Evolutionary conservation across 2,888 invertebrate species (phyloP), one percentile per base, ranked within the genome.

Genomic region (Nymphalis urticae): DNA sequence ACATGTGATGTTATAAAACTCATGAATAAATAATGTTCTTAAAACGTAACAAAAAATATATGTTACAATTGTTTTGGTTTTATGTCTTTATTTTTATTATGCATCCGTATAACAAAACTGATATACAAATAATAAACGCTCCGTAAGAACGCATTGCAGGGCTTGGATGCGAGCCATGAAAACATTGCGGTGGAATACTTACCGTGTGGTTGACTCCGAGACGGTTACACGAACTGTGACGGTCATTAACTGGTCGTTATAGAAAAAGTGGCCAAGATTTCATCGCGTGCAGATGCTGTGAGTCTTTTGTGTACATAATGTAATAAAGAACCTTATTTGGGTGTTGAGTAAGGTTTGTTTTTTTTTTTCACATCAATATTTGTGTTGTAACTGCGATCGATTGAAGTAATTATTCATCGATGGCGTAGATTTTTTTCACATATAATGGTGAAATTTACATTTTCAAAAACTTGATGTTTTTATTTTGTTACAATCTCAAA

Each of bases 171-270:
- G 58, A 68, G 68, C 68, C 70, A 72, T 70, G 48, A 53, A 67
- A 67, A 61, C 61, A 53, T 64, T 72, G 68, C 66, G 66, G 64
- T 72, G 51, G 63, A 68, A 64, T 66, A 68, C 64, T 67, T 56
- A 58, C 68, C 70, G 64, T 64, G 71, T 72, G 71, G 67, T 71
- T 60, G 60, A 56, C 56, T 54, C 68, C 53, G 61, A 61, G 64
- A 62, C 67, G 64, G 66, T 69, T 65, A 66, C 68, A 70, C 67
- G 67, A 69, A 69, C 69, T 72, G 69, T 71, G 69, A 74, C 70
- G 70, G 66, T 69, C 69, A 71, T 74, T 72, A 72, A 71, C 70
- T 72, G 72, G 64, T 64, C 54, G 67, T 73, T 72, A 72, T 53
- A 68, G 60, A 69, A 72, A 66, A 67, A 72, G 48, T 51, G 54